Evolutionary conservation across 2,888 invertebrate genomes (phyloP), one percentile per base, ranked within the genome.

Genomic region (Nasonia oneida): DNA sequence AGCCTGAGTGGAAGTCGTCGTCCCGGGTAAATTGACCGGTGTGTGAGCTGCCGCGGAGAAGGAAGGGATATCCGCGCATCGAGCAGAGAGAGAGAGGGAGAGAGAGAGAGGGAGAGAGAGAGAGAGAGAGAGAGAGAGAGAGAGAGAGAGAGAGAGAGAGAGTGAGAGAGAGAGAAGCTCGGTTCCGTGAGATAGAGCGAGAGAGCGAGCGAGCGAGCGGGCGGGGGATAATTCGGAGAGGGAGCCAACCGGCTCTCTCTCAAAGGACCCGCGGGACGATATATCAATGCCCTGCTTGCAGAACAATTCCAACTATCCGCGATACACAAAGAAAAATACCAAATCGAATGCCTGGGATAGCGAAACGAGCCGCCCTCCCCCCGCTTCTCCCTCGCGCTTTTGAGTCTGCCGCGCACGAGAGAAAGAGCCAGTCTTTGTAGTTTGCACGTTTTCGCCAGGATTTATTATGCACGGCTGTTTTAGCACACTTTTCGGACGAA

Each of bases 271-370:
- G 93, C 93, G 92, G 90, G 89, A 92, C 93, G 93, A 93, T 93
- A 93, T 93, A 93, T 93, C 93, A 93, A 93, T 93, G 93, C 92
- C 91, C 91, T 90, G 92, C 91, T 93, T 91, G 93, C 92, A 90
- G 91, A 93, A 93, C 93, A 93, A 93, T 93, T 92, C 93, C 88
- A 93, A 93, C 93, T 93, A 93, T 93, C 92, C 90, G 92, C 92
- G 92, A 93, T 93, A 92, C 93, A 93, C 93, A 93, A 93, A 93
- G 93, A 93, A 93, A 93, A 93, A 93, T 93, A 93, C 93, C 93
- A 92, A 93, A 93, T 93, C 93, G 93, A 93, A 93, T 93, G 91
- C 93, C 91, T 92, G 91, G 92, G 90, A 93, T 93, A 93, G 92
- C 91, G 89, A 90, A 90, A 88, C 89, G 87, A 89, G 87, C 87